Evolutionary conservation across 2,888 invertebrate genomes (phyloP).

Genomic region (Ochropleura plecta): DNA sequence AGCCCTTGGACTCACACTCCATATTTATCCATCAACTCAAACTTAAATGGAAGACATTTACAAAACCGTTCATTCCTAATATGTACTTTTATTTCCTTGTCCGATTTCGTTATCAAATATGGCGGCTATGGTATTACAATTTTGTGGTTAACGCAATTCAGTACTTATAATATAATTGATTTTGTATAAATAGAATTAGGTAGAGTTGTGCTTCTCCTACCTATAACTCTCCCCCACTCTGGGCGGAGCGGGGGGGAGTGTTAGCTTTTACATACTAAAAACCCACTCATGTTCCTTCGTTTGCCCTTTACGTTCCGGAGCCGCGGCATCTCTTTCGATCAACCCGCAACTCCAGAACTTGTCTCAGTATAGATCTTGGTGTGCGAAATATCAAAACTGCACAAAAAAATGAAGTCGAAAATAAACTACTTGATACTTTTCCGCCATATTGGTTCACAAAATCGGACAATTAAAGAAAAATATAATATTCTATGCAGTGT

Average conservation of each 20-base stretch:
- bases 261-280: background rate
- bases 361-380: no score
- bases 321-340: no score
- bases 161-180: background rate
- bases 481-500: background rate
- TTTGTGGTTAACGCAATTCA: background rate
- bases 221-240: no score
- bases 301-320: no score
- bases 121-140: background rate
- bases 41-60: conserved; percentile 39
- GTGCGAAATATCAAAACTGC: background rate
- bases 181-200: background rate
- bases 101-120: conserved; percentile 9
- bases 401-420: background rate
- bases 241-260: no score
- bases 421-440: background rate
- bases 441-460: background rate
- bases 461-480: background rate
- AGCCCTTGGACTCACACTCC: conserved; percentile 2
- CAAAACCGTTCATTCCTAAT: background rate
- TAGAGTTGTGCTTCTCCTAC: no score
- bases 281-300: no score
- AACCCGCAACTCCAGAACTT: no score
- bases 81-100: background rate
- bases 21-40: conserved; percentile 2